Percentiles rank a stretch among this genome's conserved stretches.
Conservation (phyloP, 2,113 vertebrate genomes). For the Dromas ardeola region DNA sequence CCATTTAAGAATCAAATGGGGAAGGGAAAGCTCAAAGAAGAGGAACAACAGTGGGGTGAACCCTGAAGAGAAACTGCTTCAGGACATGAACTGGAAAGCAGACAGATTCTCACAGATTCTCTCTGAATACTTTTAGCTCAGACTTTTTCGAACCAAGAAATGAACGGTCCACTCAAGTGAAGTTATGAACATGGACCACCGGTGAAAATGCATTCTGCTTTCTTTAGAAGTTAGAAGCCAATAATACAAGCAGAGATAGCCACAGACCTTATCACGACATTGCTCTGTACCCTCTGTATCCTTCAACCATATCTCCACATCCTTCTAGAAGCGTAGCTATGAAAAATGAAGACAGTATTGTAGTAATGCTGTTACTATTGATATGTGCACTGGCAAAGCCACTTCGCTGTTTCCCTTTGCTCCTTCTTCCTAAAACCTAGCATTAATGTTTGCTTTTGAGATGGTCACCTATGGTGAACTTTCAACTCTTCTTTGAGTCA, state of each 20-base stretch:
- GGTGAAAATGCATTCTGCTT: neutral
- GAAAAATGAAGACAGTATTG: neutral
- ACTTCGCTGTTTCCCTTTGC: neutral
- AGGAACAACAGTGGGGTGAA: neutral
- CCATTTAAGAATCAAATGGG: neutral
- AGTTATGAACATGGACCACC: neutral
- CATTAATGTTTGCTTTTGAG: neutral
- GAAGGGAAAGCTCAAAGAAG: neutral
- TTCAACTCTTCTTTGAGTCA: neutral
- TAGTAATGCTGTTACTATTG: neutral
- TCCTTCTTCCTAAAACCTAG: neutral
- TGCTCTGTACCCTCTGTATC: neutral
- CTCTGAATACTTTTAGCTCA: neutral
- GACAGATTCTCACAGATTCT: neutral
- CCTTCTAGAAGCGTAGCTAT: neutral
- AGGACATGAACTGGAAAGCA: neutral
- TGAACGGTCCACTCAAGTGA: neutral
- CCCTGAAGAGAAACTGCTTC: neutral
- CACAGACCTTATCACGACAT: neutral
- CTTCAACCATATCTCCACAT: neutral
- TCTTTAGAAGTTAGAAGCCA: neutral
- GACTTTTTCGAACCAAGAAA: neutral
- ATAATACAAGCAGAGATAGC: neutral
- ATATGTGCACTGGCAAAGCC: neutral
- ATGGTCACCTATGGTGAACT: neutral